Evolutionary conservation across 2,113 vertebrate genomes (phyloP).

Genomic region (Tursiops truncatus): DNA sequence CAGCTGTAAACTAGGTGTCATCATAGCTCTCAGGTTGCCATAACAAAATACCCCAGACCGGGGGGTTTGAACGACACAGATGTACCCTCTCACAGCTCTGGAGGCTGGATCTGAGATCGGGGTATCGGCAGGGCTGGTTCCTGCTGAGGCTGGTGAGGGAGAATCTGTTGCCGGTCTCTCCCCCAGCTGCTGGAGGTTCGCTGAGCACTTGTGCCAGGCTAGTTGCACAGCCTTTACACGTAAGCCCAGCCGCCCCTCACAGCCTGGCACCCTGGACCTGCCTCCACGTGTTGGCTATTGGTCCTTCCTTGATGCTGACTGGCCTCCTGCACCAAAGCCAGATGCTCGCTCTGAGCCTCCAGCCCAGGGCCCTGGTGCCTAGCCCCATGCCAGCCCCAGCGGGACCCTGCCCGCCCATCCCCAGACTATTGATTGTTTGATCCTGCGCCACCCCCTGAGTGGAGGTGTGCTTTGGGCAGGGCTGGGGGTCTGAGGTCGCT

Average conservation of each 20-base stretch:
- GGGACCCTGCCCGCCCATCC: background rate
- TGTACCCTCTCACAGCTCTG: fast-evolving
- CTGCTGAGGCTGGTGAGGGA: fast-evolving
- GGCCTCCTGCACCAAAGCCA: background rate
- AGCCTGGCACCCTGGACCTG: background rate
- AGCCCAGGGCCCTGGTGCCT: fast-evolving
- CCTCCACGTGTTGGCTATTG: background rate
- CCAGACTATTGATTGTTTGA: background rate
- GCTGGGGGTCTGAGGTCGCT: background rate
- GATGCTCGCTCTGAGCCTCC: background rate
- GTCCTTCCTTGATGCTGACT: background rate
- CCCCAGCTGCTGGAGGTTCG: background rate
- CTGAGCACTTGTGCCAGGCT: background rate
- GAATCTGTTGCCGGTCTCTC: fast-evolving
- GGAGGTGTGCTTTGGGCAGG: background rate
- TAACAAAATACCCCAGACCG: fast-evolving
- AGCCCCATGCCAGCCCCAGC: fast-evolving
- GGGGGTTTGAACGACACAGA: background rate
- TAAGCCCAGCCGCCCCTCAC: fast-evolving
- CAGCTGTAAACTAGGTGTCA: background rate
- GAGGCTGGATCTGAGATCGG: background rate
- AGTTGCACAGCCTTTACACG: background rate
- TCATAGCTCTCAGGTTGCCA: fast-evolving
- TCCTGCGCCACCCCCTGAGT: background rate
- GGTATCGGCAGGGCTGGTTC: fast-evolving